Evolutionary conservation across 1,140 invertebrate species (phyloP).

Genomic region (Bilobella aurantiaca): DNA sequence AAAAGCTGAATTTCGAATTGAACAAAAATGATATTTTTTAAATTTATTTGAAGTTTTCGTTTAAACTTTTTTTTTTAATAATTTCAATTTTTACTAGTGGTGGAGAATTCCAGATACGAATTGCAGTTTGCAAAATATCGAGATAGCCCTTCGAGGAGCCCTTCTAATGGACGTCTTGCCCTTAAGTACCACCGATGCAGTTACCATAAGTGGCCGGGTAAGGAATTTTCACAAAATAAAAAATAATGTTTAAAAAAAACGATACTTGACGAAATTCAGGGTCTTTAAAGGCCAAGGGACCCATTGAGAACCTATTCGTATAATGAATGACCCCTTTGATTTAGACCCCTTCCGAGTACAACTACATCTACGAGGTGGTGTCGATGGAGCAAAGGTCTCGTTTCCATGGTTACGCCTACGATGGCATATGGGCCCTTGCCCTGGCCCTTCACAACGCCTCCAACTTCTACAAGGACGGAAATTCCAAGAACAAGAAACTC

Average conservation of each 20-base stretch:
- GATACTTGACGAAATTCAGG: no score
- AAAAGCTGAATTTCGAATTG: conserved; percentile 2
- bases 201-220: conserved; percentile 82
- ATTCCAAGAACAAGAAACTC: conserved; percentile 52
- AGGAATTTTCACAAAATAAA: conserved; percentile 35
- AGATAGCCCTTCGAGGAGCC: conserved; percentile 74
- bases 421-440: conserved; percentile 92
- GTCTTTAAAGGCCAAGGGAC: no score
- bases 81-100: conserved; percentile 25
- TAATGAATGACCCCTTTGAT: conserved; percentile 23
- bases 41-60: no score
- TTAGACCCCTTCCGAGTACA: conserved; percentile 80
- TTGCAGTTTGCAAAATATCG: conserved; percentile 66
- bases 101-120: conserved; percentile 38
- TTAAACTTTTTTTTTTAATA: no score
- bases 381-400: conserved; percentile 74
- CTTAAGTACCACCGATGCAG: conserved; percentile 58
- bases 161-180: conserved; percentile 76
- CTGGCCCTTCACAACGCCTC: conserved; percentile 79
- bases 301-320: neutral
- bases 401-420: conserved; percentile 95
- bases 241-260: no score
- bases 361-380: conserved; percentile 65
- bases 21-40: no score
- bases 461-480: conserved; percentile 43